These are phyloP conservation scores for Gallirallus australis DNA, from an alignment of 2,797 vertebrate genomes.

Conservation along the genomic window DNA sequence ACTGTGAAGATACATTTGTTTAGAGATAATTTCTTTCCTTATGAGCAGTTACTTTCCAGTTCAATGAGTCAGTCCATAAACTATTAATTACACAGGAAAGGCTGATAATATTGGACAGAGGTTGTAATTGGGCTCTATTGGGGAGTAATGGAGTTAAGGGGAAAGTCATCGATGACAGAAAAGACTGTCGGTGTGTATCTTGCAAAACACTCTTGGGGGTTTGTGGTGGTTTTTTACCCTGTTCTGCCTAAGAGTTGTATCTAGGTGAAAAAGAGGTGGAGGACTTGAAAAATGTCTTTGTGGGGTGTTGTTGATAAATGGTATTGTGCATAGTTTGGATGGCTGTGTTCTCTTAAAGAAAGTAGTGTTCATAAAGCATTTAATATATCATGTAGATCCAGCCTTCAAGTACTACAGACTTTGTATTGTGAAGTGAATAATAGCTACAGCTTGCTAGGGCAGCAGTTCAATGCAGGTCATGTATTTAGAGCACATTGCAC, in stretches of 20 bases:
- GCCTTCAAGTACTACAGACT: slow-evolving; percentile 53
- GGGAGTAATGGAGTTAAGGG: background rate
- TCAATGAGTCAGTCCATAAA: background rate
- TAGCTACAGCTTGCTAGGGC: slow-evolving; percentile 56
- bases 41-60: background rate
- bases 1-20: background rate
- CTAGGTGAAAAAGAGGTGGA: background rate
- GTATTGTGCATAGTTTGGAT: background rate
- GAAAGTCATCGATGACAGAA: background rate
- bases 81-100: slow-evolving; percentile 3
- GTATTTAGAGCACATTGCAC: slow-evolving; percentile 50
- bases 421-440: slow-evolving; percentile 66
- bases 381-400: slow-evolving; percentile 56
- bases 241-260: background rate
- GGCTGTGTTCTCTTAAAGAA: slow-evolving; percentile 27
- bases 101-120: background rate
- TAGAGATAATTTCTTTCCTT: background rate
- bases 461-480: slow-evolving; percentile 55
- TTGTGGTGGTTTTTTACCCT: background rate
- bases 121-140: background rate
- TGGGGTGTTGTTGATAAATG: slow-evolving; percentile 37
- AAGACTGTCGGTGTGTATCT: background rate
- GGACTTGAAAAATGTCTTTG: background rate
- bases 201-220: background rate
- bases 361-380: slow-evolving; percentile 11